Evolutionary conservation across 2,113 vertebrate species (phyloP).

Genomic region (Pontoporia blainvillei): DNA sequence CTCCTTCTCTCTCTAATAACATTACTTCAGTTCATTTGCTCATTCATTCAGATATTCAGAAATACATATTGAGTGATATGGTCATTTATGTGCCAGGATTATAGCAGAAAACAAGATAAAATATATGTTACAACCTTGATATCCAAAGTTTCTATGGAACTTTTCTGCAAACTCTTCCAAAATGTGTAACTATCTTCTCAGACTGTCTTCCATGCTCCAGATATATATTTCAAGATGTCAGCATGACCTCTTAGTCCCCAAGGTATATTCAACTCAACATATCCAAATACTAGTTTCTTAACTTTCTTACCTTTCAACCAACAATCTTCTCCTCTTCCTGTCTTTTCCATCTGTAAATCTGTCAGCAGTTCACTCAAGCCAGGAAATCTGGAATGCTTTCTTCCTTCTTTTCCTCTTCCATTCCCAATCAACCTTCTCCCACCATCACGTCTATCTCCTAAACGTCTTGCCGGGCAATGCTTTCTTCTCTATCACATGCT

Average conservation of each 20-base stretch:
- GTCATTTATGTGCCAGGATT: background rate
- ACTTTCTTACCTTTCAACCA: constrained; percentile 27
- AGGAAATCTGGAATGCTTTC: constrained; percentile 3
- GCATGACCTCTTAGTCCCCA: background rate
- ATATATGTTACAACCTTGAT: background rate
- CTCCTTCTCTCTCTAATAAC: background rate
- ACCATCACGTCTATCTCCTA: background rate
- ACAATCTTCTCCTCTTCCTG: background rate
- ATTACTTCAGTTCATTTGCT: background rate
- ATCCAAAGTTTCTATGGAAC: background rate
- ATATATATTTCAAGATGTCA: constrained; percentile 19
- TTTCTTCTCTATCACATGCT: background rate
- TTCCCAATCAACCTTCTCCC: background rate
- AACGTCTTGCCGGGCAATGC: background rate
- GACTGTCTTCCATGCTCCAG: background rate
- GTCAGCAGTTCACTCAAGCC: background rate
- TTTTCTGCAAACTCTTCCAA: background rate
- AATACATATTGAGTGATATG: background rate
- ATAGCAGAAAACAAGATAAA: background rate
- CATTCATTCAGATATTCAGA: background rate
- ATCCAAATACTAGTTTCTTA: constrained; percentile 25
- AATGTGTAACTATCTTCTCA: background rate
- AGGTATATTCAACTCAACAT: background rate
- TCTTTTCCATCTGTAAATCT: constrained; percentile 26
- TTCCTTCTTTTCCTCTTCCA: background rate